Evolutionary conservation across 2,113 vertebrate species (phyloP), one percentile per base, ranked within the genome.

Genomic region (Propithecus coquereli): DNA sequence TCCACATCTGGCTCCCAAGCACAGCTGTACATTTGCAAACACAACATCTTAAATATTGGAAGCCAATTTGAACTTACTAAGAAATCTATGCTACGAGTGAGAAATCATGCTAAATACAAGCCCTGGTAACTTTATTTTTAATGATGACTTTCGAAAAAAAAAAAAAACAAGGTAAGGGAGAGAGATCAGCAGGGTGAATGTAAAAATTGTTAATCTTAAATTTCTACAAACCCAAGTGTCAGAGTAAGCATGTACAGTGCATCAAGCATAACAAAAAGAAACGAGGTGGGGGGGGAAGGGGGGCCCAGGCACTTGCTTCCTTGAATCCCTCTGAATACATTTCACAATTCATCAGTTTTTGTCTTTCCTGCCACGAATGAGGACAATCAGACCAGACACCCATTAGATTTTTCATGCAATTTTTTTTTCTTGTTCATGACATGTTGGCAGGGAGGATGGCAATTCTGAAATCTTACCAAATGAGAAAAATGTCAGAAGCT

Each of bases 321-420:
- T 99, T 99, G 99, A 99, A 99, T 99, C 99, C 99, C 99, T 99
- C 99, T 99, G 99, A 99, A 99, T 99, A 99, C 99, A 99, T 99
- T 99, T 99, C 99, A 99, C 99, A 99, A 99, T 99, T 99, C 99
- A 99, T 99, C 99, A 99, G 99, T 99, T 99, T 99, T 99, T 99
- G 99, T 99, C 99, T 99, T 99, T 98, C 98, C 99, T 99, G 99
- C 99, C 99, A 99, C 98, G 99, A 99, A 99, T 99, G 99, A 99
- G 99, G 99, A 99, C 99, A 99, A 99, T 99, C 99, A 99, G 99
- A 99, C 99, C 99, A 99, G 99, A 99, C 99, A 99, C 99, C 99
- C 99, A 99, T 99, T 99, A 99, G 99, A 99, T 99, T 99, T 99
- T 98, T 99, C 99, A 99, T 99, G 99, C 99, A 98, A 98, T 99